phyloP scores from a whole-genome alignment of 2,888 invertebrate species.

The Frankliniella fusca region DNA sequence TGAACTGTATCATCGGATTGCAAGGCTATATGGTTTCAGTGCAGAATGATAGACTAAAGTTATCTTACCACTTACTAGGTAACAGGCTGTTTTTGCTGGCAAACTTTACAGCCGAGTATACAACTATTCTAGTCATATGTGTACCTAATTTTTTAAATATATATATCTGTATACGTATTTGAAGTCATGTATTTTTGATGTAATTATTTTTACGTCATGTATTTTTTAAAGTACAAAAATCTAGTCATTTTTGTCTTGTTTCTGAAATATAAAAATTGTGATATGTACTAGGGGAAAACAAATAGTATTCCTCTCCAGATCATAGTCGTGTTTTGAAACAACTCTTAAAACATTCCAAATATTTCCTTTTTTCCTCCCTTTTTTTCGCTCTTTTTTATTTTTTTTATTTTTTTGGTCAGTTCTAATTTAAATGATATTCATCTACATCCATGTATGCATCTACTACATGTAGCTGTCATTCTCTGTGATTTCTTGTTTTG shows the following conservation, averaged over 20 bases:
- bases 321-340: background rate
- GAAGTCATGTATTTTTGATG: background rate
- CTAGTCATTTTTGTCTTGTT: background rate
- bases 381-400: background rate
- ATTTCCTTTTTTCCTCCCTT: background rate
- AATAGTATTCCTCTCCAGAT: conserved; percentile 77
- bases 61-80: background rate
- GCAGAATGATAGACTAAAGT: conserved; percentile 31
- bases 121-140: background rate
- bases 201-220: background rate
- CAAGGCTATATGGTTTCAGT: conserved; percentile 50
- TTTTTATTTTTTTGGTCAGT: background rate
- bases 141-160: conserved; percentile 31
- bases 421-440: background rate
- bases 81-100: background rate
- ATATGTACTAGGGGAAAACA: conserved; percentile 91
- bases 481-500: background rate
- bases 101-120: background rate
- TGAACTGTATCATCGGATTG: conserved; percentile 54
- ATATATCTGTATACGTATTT: background rate
- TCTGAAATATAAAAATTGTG: conserved; percentile 58
- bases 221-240: background rate
- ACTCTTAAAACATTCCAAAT: background rate
- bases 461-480: background rate
- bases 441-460: background rate